Percentiles rank a stretch among this genome's conserved stretches.
These are phyloP conservation scores for Clusia tigrina DNA, from an alignment of 2,888 invertebrate species.

Conservation along the genomic window DNA sequence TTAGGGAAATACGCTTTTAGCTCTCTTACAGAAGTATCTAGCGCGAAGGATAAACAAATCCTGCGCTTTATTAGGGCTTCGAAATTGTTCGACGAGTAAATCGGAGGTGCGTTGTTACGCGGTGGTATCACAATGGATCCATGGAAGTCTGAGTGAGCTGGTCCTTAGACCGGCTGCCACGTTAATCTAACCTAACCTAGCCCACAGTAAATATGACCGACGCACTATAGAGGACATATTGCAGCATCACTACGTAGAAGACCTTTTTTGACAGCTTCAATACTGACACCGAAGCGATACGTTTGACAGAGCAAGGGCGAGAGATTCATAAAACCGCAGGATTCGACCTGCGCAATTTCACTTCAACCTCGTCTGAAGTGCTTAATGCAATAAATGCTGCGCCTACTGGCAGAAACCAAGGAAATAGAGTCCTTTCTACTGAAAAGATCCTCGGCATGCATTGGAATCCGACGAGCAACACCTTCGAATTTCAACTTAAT, in stretches of 20 bases:
- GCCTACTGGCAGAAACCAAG: background rate
- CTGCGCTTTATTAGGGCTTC: too few species aligned
- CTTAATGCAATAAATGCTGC: constrained; percentile 6
- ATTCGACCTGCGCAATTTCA: constrained; percentile 22
- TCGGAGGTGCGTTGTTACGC: too few species aligned
- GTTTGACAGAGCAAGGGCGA: constrained; percentile 18
- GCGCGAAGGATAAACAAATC: too few species aligned
- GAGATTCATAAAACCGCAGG: constrained; percentile 20
- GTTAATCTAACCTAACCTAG: too few species aligned
- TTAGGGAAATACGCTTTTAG: too few species aligned
- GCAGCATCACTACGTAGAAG: constrained; percentile 31
- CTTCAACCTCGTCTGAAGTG: constrained; percentile 14
- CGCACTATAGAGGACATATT: constrained; percentile 28
- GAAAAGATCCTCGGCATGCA: constrained; percentile 34
- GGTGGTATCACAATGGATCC: too few species aligned
- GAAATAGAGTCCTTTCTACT: background rate
- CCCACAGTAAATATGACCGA: constrained; percentile 15
- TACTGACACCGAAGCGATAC: constrained; percentile 3
- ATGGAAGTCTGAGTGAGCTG: too few species aligned
- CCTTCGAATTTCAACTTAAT: constrained; percentile 25
- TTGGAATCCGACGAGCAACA: constrained; percentile 33
- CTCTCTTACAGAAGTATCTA: too few species aligned
- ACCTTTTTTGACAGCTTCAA: constrained; percentile 30
- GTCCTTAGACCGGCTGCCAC: too few species aligned
- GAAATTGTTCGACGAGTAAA: too few species aligned